A percentile compares a stretch with the other conserved stretches of the same genome.
Evolutionary conservation across 2,888 invertebrate genomes (phyloP).

Genomic region (Calliopum simillimum): DNA sequence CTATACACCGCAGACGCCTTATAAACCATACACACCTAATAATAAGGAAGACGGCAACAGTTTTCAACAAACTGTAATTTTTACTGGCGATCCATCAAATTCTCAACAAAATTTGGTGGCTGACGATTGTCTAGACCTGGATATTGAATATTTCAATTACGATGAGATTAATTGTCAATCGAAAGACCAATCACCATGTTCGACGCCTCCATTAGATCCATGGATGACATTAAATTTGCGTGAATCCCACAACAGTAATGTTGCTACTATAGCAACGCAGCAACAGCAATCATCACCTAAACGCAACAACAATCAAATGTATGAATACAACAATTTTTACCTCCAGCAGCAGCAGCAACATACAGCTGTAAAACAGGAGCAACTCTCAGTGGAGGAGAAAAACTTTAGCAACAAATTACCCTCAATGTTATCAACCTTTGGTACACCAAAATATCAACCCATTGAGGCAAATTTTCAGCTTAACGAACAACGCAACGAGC

Average conservation of each 20-base stretch:
- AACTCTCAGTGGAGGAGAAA: constrained; percentile 17
- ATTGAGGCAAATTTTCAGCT: constrained; percentile 37
- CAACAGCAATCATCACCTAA: constrained; percentile 52
- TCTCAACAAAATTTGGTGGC: neutral
- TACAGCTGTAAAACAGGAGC: constrained; percentile 40
- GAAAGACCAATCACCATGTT: constrained; percentile 67
- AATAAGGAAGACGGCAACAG: constrained; percentile 36
- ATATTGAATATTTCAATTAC: constrained; percentile 67
- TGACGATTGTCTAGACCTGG: constrained; percentile 54
- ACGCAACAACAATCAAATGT: constrained; percentile 49
- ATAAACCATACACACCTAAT: constrained; percentile 43
- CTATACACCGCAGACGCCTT: constrained; percentile 51
- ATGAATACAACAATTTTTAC: constrained; percentile 38
- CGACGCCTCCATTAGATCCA: constrained; percentile 66
- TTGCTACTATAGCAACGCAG: constrained; percentile 34
- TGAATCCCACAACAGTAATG: constrained; percentile 42
- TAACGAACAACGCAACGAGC: constrained; percentile 37
- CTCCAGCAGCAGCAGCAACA: constrained; percentile 37
- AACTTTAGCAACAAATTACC: constrained; percentile 55
- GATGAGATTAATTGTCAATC: constrained; percentile 68
- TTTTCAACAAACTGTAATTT: neutral
- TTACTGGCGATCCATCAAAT: neutral
- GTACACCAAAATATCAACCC: constrained; percentile 59
- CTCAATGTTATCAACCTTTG: constrained; percentile 65
- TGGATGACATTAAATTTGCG: constrained; percentile 64